Conservation (phyloP, 2,797 vertebrate genomes). For the Propithecus deckenii region DNA sequence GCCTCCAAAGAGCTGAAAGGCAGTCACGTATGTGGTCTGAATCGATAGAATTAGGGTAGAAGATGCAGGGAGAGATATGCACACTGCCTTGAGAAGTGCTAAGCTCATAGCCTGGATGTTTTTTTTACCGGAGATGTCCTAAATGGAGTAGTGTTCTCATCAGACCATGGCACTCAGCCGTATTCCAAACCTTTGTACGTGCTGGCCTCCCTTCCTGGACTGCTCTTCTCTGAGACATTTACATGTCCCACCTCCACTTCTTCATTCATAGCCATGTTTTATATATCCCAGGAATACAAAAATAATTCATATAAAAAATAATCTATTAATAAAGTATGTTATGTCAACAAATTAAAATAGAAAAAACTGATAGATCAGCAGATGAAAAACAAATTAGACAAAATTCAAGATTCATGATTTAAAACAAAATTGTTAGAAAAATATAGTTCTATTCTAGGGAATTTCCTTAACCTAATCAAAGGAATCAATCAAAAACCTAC, state of each 20-base stretch:
- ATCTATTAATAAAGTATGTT: background rate
- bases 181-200: background rate
- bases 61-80: background rate
- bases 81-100: background rate
- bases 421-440: background rate
- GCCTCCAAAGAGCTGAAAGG: background rate
- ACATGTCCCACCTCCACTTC: background rate
- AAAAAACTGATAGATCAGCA: constrained; percentile 6
- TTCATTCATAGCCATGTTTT: background rate
- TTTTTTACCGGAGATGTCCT: background rate
- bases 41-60: background rate
- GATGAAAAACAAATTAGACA: background rate
- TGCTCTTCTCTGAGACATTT: background rate
- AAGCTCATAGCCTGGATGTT: background rate
- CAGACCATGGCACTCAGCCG: background rate
- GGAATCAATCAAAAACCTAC: background rate
- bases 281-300: constrained; percentile 35
- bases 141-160: background rate
- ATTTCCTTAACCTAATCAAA: background rate
- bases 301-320: background rate
- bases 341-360: background rate
- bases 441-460: background rate
- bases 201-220: background rate
- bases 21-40: background rate
- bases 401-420: background rate